Percentiles rank a stretch among this genome's conserved stretches.
Conservation (phyloP, 1,140 invertebrate genomes). For the Euglossa dilemma region DNA sequence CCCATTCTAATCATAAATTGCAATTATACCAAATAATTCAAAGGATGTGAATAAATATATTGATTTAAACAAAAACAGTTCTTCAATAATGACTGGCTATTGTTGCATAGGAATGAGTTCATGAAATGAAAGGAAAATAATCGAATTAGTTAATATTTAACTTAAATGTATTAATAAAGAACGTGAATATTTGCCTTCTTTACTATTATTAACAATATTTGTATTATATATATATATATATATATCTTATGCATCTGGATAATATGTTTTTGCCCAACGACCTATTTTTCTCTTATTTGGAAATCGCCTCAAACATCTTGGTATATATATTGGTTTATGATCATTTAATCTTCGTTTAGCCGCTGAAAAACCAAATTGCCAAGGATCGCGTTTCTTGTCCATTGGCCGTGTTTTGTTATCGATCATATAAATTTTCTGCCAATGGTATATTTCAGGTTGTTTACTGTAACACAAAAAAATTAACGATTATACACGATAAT, state of each 20-base stretch:
- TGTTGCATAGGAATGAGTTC: background rate
- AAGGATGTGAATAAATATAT: background rate
- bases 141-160: background rate
- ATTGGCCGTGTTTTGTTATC: conserved; percentile 85
- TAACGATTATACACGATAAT: background rate
- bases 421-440: conserved; percentile 91
- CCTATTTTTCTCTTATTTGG: conserved; percentile 82
- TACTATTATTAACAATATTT: conserved; percentile 18
- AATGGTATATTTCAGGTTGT: conserved; percentile 87
- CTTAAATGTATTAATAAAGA: background rate
- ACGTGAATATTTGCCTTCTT: background rate
- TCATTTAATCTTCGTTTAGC: conserved; percentile 85
- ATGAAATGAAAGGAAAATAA: background rate
- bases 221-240: background rate
- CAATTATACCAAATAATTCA: background rate
- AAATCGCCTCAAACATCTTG: conserved; percentile 83
- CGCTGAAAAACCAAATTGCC: conserved; percentile 85
- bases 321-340: conserved; percentile 86
- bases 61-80: background rate
- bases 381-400: conserved; percentile 87
- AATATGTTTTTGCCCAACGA: conserved; percentile 85
- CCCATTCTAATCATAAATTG: background rate
- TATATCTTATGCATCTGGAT: conserved; percentile 78
- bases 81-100: background rate
- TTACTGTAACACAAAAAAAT: conserved; percentile 72